phyloP scores from a whole-genome alignment of 1,140 invertebrate species.

The Whitmania pigra region DNA sequence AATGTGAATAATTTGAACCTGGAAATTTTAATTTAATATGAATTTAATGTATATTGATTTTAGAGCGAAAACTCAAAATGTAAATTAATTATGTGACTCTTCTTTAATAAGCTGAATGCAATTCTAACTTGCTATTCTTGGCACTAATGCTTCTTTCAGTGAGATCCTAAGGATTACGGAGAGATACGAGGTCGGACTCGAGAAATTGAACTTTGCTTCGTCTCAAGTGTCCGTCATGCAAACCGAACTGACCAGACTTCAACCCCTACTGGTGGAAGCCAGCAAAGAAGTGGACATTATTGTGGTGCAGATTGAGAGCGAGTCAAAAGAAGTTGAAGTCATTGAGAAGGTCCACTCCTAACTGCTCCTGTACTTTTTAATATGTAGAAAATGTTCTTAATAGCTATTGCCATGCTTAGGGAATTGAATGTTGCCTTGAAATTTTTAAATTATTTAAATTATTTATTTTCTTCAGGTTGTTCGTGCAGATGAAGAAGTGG shows the following conservation, averaged over 20 bases:
- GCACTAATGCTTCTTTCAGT: constrained; percentile 15
- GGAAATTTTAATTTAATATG: neutral
- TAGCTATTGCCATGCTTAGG: neutral
- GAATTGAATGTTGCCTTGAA: neutral
- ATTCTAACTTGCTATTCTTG: neutral
- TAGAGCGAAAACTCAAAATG: neutral
- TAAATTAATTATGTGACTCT: neutral
- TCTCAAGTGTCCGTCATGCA: constrained; percentile 52
- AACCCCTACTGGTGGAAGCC: constrained; percentile 61
- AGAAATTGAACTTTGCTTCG: constrained; percentile 40
- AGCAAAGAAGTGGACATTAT: constrained; percentile 40
- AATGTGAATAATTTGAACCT: neutral
- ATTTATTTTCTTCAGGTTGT: constrained; percentile 36
- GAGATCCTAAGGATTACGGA: constrained; percentile 60
- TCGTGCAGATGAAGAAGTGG: constrained; percentile 42
- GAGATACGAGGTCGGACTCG: constrained; percentile 46
- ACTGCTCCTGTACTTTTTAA: neutral
- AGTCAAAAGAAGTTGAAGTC: constrained; percentile 42
- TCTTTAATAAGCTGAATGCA: neutral
- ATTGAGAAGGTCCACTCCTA: constrained; percentile 38
- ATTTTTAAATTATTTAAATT: neutral
- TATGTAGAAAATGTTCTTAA: neutral
- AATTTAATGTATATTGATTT: neutral
- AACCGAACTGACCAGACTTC: constrained; percentile 67
- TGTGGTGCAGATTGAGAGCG: constrained; percentile 40